Conservation (phyloP, 2,797 vertebrate species). For the Leuciscus waleckii region DNA sequence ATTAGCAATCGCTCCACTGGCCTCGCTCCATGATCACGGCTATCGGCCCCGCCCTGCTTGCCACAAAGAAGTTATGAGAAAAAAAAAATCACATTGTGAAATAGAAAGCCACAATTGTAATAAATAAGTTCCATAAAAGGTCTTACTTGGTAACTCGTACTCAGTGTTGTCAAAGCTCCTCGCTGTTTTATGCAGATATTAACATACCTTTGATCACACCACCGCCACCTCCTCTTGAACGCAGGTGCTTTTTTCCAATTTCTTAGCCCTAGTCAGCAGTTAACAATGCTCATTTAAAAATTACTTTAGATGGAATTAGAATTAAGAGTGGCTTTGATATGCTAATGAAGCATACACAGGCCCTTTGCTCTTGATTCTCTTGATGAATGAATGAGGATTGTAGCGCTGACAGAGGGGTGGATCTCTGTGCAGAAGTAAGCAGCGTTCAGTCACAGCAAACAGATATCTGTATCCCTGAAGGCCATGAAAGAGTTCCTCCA, state of each 20-base stretch:
- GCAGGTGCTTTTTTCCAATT: conserved; percentile 66
- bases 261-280: conserved; percentile 79
- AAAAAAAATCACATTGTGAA: neutral
- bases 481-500: conserved; percentile 41
- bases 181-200: conserved; percentile 71
- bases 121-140: conserved; percentile 9
- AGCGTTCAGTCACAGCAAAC: conserved; percentile 36
- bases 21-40: too few species aligned
- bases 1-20: neutral
- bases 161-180: conserved; percentile 66
- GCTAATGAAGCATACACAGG: conserved; percentile 42
- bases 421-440: conserved; percentile 17
- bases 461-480: conserved; percentile 38
- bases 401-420: conserved; percentile 52
- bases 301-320: conserved; percentile 77
- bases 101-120: neutral
- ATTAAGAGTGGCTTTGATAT: conserved; percentile 65
- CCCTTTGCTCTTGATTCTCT: conserved; percentile 44
- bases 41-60: too few species aligned
- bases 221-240: conserved; percentile 71
- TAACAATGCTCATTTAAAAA: conserved; percentile 78
- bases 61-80: neutral
- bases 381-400: conserved; percentile 50
- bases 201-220: conserved; percentile 80
- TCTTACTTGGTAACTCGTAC: conserved; percentile 46